Evolutionary conservation across 2,113 vertebrate genomes (phyloP).

Genomic region (Eulemur macaco): DNA sequence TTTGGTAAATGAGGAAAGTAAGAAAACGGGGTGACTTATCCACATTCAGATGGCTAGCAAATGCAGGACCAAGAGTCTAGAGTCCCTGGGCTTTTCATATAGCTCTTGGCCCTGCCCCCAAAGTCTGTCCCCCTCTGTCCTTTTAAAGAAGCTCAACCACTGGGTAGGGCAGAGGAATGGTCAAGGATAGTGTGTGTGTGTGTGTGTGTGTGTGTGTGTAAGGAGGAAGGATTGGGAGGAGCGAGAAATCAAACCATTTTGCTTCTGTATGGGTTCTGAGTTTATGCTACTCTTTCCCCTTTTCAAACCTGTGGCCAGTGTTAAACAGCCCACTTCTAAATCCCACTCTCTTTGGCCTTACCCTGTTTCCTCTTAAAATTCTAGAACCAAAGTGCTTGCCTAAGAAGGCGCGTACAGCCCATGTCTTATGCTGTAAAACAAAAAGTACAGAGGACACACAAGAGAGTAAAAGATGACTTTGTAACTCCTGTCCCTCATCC

Average conservation of each 20-base stretch:
- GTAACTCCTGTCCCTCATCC: not conserved
- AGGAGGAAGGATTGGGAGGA: not conserved
- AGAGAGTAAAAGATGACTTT: not conserved
- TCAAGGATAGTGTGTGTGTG: not conserved
- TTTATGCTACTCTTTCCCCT: not conserved
- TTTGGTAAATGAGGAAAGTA: not conserved
- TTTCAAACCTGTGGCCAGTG: not conserved
- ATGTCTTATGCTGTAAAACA: not conserved
- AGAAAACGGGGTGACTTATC: not conserved
- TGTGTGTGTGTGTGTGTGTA: not conserved
- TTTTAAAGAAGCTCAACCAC: not conserved
- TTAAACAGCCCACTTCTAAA: not conserved
- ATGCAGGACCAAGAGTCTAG: not conserved
- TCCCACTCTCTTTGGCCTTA: not conserved
- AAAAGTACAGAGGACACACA: not conserved
- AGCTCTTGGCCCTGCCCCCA: not conserved
- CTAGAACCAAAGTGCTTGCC: not conserved
- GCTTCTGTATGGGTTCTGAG: not conserved
- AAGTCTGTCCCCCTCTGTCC: not conserved
- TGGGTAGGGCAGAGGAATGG: not conserved
- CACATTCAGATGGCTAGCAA: not conserved
- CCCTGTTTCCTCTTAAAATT: not conserved
- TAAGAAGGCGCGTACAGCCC: not conserved
- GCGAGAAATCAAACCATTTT: not conserved
- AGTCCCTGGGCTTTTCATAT: not conserved